A percentile compares a stretch with the other conserved stretches of the same genome.
These are phyloP conservation scores for Phodopus roborovskii DNA, from an alignment of 2,113 vertebrate species.

Conservation along the genomic window DNA sequence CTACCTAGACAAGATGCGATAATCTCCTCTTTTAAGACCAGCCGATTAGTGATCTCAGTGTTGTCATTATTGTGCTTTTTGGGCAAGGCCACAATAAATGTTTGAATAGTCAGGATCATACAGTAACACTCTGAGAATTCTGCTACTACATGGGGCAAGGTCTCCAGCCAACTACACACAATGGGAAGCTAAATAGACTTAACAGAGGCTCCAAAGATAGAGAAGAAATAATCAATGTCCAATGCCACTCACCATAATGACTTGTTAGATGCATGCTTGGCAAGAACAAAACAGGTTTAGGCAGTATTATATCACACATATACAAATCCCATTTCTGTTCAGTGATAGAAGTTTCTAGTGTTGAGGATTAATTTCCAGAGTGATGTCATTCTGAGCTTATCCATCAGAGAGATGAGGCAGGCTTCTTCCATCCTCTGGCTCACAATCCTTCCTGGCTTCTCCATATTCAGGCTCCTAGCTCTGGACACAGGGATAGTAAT, in stretches of 20 bases:
- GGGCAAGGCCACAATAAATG: neutral
- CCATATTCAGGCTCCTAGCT: neutral
- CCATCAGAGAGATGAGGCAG: neutral
- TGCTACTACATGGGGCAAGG: neutral
- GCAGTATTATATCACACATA: neutral
- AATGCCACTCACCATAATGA: neutral
- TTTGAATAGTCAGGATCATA: neutral
- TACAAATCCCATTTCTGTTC: no score
- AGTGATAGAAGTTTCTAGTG: neutral
- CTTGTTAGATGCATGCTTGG: neutral
- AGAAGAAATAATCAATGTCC: neutral
- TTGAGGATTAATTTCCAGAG: neutral
- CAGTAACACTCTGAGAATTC: neutral
- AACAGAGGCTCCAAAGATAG: neutral
- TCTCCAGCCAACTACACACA: neutral
- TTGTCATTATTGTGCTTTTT: neutral
- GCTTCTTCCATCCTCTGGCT: neutral
- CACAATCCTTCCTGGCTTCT: neutral
- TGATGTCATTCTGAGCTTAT: neutral
- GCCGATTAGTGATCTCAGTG: neutral
- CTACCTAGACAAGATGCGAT: neutral
- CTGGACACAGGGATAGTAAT: neutral
- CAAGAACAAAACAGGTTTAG: neutral
- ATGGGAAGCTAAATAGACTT: neutral
- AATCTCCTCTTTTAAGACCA: neutral